Evolutionary conservation across 1,140 invertebrate species (phyloP), one percentile per base, ranked within the genome.

Genomic region (Acromyrmex echinatior): DNA sequence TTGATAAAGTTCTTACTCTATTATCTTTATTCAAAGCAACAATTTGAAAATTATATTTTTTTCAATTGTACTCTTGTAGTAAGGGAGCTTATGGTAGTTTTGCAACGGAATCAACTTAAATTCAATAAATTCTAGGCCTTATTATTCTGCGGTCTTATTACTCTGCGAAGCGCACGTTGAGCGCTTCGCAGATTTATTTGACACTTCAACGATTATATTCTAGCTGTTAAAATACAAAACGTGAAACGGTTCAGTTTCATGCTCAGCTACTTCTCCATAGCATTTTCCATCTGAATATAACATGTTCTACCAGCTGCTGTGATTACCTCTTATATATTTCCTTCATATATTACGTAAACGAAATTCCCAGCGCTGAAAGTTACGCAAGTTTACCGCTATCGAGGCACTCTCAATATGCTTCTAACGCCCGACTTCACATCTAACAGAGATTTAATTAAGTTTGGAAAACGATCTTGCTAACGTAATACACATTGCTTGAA

Each of bases 321-420:
- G 80, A 84, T 76, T 76, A 76, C 70, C 70, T 76, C 70, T 84
- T 84, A 84, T 62, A 84, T 62, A 76, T 62, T 84, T 76, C 70
- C 71, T 62, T 49, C 39, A 58, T 74, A 49, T 73, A 74, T 84
- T 84, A 74, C 80, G 80, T 74, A 82, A 82, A 84, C 80, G 80
- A 84, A 84, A 76, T 84, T 84, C 25, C 2, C 80, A 28, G 9
- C n/a, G 39, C 25, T 35, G 56, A 84, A 84, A 84, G 70, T 84
- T 84, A 84, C 39, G 80, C 70, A 58, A 84, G 70, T 84, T 84
- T 76, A 58, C 79, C 49, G 21, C 31, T 71, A 74, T 63, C 70
- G 70, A 62, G 80, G 70, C 14, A 49, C 71, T 35, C 70, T 84
- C 80, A 76, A 84, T 84, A 39, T 58, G 66, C 31, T 25, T 58